Base-by-base conservation (phyloP, 2,888 invertebrate genomes). In the Cantharis rufa region DNA sequence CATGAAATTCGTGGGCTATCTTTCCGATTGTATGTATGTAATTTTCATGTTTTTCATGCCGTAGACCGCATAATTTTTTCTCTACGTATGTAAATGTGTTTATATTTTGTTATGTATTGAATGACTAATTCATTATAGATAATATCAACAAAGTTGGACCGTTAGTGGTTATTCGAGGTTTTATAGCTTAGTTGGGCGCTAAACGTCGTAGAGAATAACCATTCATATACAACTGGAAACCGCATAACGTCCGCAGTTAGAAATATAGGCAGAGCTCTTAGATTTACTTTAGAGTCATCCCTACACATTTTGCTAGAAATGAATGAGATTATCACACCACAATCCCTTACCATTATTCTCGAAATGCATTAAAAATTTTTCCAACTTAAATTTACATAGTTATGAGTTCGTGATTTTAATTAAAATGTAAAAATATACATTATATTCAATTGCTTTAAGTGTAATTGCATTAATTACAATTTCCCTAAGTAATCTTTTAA, bases 201-300 rank as follows among this genome's bases (percentile, higher is more conserved):
- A 87, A 86, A 87, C 84, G 86, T 87, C 86, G 84, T 83, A 82
- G 82, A 82, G 85, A 86, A 87, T 87, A 86, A 85, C 86, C 86
- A 85, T 87, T 86, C 85, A 86, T 86, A 85, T 82, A 86, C 85
- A 84, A 83, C 82, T 82, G 84, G 81, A 80, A 82, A 85, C 86
- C 87, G 85, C 86, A 85, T 76, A 74, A 76, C 75, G 78, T 76
- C 80, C 80, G 77, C 81, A 81, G 80, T 72, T 78, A 80, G 80
- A 81, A 81, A 81, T 81, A 81, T 80, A 71, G 80, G 78, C 76
- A 68, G 76, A 78, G 79, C 74, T 79, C 78, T 78, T 78, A 74
- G 76, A 79, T 72, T 78, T 74, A 74, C 70, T 79, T 79, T 77
- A 73, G 72, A 72, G 71, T 74, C 74, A 70, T 72, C 70, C 71